Evolutionary conservation across 2,113 vertebrate genomes (phyloP).

Genomic region (Muscicapa adusta): DNA sequence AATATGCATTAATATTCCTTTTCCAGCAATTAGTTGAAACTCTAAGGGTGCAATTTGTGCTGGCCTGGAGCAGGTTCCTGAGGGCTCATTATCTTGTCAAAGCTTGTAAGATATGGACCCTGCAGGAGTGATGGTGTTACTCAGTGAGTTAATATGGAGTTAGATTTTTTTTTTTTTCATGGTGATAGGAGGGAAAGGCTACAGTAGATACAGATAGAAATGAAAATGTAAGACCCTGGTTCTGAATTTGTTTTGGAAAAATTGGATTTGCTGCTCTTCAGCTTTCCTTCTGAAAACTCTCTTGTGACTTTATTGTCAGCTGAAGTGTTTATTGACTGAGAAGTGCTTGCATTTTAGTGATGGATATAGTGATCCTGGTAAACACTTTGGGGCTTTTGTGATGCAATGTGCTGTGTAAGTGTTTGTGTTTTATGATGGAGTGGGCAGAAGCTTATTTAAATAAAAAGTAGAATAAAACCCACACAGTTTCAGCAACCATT

Average conservation of each 20-base stretch:
- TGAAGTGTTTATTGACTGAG: constrained; percentile 49
- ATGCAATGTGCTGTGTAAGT: constrained; percentile 5
- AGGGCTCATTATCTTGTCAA: constrained; percentile 62
- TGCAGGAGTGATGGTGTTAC: constrained; percentile 45
- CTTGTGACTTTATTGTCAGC: constrained; percentile 17
- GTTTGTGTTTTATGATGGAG: constrained; percentile 17
- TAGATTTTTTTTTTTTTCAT: neutral
- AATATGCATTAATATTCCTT: constrained; percentile 19
- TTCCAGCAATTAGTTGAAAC: constrained; percentile 17
- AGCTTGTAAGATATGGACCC: constrained; percentile 14
- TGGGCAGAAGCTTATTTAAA: constrained; percentile 21
- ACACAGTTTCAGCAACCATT: neutral
- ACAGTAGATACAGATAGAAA: neutral
- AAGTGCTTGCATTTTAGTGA: constrained; percentile 16
- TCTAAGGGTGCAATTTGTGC: constrained; percentile 20
- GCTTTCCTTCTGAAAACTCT: constrained; percentile 41
- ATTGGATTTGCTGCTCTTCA: constrained; percentile 32
- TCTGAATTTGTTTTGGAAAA: constrained; percentile 33
- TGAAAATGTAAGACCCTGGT: neutral
- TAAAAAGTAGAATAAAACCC: constrained; percentile 10
- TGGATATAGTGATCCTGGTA: neutral
- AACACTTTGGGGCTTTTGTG: neutral
- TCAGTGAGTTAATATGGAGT: constrained; percentile 18
- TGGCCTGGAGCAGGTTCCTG: constrained; percentile 36
- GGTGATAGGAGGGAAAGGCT: neutral